A percentile compares a stretch with the other conserved stretches of the same genome.
These are phyloP conservation scores for Channa maculata DNA, from an alignment of 2,113 vertebrate genomes.

Conservation along the genomic window DNA sequence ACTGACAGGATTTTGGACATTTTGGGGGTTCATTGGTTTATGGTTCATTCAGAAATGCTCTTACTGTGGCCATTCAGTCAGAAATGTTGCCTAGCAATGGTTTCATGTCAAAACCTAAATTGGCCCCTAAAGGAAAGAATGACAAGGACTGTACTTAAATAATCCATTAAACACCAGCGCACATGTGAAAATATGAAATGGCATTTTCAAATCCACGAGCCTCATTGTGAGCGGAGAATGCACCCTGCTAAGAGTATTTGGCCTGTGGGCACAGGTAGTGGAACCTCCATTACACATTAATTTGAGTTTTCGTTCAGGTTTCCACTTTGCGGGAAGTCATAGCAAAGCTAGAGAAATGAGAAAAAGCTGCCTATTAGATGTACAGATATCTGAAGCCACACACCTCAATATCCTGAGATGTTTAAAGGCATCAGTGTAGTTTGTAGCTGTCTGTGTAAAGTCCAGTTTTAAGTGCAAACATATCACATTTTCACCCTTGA, in stretches of 20 bases:
- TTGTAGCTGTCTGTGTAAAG: background rate
- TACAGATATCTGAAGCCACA: too few relatives aligned
- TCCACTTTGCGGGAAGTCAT: background rate
- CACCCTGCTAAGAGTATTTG: slow-evolving; percentile 38
- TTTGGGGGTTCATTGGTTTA: background rate
- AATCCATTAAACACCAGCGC: slow-evolving; percentile 38
- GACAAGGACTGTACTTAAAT: slow-evolving; percentile 29
- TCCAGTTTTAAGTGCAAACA: slow-evolving; percentile 12
- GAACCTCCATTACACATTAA: slow-evolving; percentile 46
- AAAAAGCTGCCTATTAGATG: background rate
- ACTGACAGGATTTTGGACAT: slow-evolving; percentile 12
- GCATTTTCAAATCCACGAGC: slow-evolving; percentile 30
- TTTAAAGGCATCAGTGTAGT: slow-evolving; percentile 24
- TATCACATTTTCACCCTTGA: slow-evolving; percentile 16
- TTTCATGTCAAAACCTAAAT: slow-evolving; percentile 29
- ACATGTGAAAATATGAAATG: slow-evolving; percentile 34
- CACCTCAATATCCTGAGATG: background rate
- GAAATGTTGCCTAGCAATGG: background rate
- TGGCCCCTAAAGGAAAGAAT: slow-evolving; percentile 29
- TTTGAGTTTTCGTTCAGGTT: slow-evolving; percentile 52
- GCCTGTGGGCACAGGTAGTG: slow-evolving; percentile 39
- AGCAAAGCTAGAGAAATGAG: slow-evolving; percentile 16
- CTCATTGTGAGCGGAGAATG: slow-evolving; percentile 32
- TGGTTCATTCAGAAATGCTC: slow-evolving; percentile 15
- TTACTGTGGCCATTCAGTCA: slow-evolving; percentile 3